Evolutionary conservation across 2,113 vertebrate species (phyloP), one percentile per base, ranked within the genome.

Genomic region (Hypomesus transpacificus): DNA sequence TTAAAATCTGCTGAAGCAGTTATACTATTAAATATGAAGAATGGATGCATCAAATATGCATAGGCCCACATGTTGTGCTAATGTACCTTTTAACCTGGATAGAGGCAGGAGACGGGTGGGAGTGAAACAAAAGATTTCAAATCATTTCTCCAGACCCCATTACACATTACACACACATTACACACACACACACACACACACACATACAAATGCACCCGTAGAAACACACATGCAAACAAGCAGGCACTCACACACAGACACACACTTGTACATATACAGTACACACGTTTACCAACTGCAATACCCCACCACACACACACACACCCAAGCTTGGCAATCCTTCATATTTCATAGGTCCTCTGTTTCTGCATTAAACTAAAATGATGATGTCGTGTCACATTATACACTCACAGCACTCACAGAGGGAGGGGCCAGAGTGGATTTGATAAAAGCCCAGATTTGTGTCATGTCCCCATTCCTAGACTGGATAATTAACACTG

Each of bases 361-460:
- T 89, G 87, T 88, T 78, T 86, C 76, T 87, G 89, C 83, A 87
- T 90, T 89, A 87, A 86, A 84, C 82, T 31, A 39, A 75, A 75
- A 75, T 82, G 84, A 85, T 86, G 79, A 87, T 86, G 90, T 89
- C 88, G 78, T 86, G 80, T 90, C 87, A 83, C 71, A 87, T 91
- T 90, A 90, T 88, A 75, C 70, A 86, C 85, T 86, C 73, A 26
- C 66, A 79, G 75, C 71, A 78, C 68, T n/a, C 17, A 57, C 39
- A 3, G 64, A 34, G 65, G 26, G 66, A 75, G 68, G 75, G 71
- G 75, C 74, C 69, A 70, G 74, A 24, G 53, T 72, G 71, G 74
- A 86, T 26, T 77, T 86, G 83, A 84, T 88, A 87, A 92, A 91
- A 90, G 86, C 81, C 88, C 82, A 84, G 84, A 86, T 87, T 87